Conservation (phyloP, 2,888 invertebrate genomes). For the Meteorus colon region DNA sequence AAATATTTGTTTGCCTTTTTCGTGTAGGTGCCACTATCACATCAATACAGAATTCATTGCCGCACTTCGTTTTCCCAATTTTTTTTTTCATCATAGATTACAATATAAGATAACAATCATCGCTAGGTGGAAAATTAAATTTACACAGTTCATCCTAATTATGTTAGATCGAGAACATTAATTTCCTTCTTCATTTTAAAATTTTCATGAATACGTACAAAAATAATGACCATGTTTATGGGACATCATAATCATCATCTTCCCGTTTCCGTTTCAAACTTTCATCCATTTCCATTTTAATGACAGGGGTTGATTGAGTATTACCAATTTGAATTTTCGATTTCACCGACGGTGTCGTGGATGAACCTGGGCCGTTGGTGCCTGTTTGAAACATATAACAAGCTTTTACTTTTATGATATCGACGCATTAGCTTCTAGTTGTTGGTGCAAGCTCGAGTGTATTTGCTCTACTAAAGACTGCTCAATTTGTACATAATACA, state of each 20-base stretch:
- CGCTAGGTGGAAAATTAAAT: neutral
- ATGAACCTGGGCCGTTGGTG: conserved; percentile 54
- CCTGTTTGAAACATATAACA: conserved; percentile 45
- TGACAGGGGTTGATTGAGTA: conserved; percentile 60
- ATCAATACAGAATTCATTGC: no score
- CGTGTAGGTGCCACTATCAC: no score
- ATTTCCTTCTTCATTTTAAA: neutral
- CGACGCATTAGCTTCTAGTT: no score
- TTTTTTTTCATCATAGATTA: no score
- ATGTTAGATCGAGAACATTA: neutral
- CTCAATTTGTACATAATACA: no score
- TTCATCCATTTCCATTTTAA: conserved; percentile 66
- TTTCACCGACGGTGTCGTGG: conserved; percentile 61
- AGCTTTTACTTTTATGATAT: neutral
- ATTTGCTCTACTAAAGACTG: no score
- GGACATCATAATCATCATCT: conserved; percentile 69
- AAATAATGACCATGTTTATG: conserved; percentile 56
- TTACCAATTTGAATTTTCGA: conserved; percentile 68
- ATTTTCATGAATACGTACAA: neutral
- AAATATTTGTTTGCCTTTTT: no score
- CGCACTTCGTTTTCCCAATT: no score
- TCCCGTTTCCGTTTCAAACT: conserved; percentile 68
- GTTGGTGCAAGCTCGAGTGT: no score
- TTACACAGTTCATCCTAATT: neutral
- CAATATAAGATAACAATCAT: no score